Evolutionary conservation across 1,140 invertebrate genomes (phyloP), one percentile per base, ranked within the genome.

Genomic region (Scylla paramamosain): DNA sequence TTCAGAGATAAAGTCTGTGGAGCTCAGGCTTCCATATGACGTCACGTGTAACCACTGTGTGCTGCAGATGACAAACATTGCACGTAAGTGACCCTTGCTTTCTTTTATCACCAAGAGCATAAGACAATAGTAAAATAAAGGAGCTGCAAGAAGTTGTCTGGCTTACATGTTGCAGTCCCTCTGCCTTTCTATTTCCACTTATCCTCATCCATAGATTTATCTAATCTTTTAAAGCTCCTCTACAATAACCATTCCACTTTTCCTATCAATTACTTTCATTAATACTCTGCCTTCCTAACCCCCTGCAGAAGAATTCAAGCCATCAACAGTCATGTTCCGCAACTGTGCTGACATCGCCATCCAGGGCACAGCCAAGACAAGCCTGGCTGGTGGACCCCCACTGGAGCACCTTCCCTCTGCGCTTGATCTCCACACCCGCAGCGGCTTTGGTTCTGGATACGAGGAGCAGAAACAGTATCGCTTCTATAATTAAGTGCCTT

Each of bases 31-130:
- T 28, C 96, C 96, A 7, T 12, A 28, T 7, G 93, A 92, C 25
- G n/a, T 95, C 25, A 91, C 91, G 25, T 96, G 96, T 39, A 46
- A 92, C 31, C 96, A 96, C 84, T 96, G 96, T 93, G 92, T 96
- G 45, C 91, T 96, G 1, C 96, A 96, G 89, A 95, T 96, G 95
- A 77, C 91, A 1, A 95, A 95, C 39, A 88, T 20, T 0, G 94
- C 94, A 28, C 84, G 94, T 95, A 48, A 25, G 94, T 31, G 39
- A 91, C 52, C 10, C 31, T 16, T 39, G 39, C 6, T 39, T 39
- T 39, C 39, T 39, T 39, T 39, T 39, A 39, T 6, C 39, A 39
- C 6, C 1, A 39, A 39, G 31, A 31, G n/a, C 39, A 31, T 83
- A 31, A 25, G 25, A 12, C 46, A 12, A 39, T 39, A 39, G 6